Percentiles rank a stretch among this genome's conserved stretches.
These are phyloP conservation scores for Propithecus perrieri DNA, from an alignment of 2,797 vertebrate species.

Conservation along the genomic window DNA sequence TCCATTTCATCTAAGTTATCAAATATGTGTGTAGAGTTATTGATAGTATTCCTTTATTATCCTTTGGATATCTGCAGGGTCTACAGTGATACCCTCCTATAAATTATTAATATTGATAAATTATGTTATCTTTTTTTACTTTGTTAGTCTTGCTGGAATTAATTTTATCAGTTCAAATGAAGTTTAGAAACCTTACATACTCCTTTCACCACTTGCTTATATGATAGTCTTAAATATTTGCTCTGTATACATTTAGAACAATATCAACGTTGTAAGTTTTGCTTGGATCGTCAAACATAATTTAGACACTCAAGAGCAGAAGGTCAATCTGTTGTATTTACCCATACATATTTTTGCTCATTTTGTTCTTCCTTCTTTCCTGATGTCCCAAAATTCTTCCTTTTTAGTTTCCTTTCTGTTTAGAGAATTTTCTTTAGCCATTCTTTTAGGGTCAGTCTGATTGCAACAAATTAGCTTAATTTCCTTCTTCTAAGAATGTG, in stretches of 20 bases:
- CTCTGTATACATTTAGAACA: background rate
- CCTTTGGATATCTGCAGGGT: background rate
- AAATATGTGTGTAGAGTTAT: background rate
- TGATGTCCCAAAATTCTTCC: background rate
- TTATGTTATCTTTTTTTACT: background rate
- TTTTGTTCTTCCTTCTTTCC: background rate
- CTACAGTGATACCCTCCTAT: background rate
- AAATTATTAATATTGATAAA: background rate
- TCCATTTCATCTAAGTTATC: background rate
- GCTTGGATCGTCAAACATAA: background rate
- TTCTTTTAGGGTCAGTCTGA: background rate
- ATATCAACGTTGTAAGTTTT: background rate
- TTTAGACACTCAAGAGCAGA: background rate
- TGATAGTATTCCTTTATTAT: background rate
- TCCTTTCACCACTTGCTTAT: background rate
- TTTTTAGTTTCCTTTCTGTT: background rate
- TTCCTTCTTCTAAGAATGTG: background rate
- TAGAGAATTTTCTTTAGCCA: background rate
- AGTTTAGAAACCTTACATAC: background rate
- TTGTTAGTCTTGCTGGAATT: background rate
- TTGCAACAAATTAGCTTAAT: background rate
- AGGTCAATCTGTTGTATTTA: background rate
- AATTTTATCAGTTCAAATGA: background rate
- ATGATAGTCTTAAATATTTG: background rate
- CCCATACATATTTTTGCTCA: background rate